These are phyloP conservation scores for Synanthedon andrenaeformis DNA, from an alignment of 2,888 invertebrate genomes.

Conservation along the genomic window DNA sequence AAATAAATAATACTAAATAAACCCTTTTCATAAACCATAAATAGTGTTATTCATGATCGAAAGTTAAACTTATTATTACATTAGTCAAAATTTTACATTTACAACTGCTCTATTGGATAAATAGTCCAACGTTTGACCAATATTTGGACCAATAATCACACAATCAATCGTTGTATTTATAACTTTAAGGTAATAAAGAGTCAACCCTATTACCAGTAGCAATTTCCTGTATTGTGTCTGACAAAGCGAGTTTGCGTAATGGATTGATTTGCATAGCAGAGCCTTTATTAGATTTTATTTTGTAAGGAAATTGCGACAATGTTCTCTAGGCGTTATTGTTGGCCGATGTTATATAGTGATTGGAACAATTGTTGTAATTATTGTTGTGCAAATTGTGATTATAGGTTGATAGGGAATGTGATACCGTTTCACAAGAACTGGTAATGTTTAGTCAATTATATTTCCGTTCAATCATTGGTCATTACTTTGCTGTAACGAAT, in stretches of 20 bases:
- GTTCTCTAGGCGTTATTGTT: constrained; percentile 13
- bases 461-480: too few relatives aligned
- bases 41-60: too few relatives aligned
- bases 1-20: too few relatives aligned
- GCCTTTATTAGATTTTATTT: constrained; percentile 23
- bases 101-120: too few relatives aligned
- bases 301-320: constrained; percentile 29
- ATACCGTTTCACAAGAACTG: neutral
- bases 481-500: too few relatives aligned
- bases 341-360: constrained; percentile 14
- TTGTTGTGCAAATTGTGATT: constrained; percentile 15
- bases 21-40: too few relatives aligned
- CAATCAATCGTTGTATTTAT: too few relatives aligned
- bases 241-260: constrained; percentile 36
- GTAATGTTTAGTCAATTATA: too few relatives aligned
- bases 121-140: too few relatives aligned
- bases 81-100: too few relatives aligned
- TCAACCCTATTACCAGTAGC: neutral
- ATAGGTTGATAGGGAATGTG: neutral
- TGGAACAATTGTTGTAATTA: constrained; percentile 9
- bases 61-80: too few relatives aligned
- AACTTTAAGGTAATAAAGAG: neutral
- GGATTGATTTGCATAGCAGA: constrained; percentile 49
- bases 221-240: constrained; percentile 30
- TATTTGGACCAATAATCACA: too few relatives aligned